Evolutionary conservation across 92 coral and sea anemone genomes (phyloP).

Genomic region (Epizoanthus stellaris): DNA sequence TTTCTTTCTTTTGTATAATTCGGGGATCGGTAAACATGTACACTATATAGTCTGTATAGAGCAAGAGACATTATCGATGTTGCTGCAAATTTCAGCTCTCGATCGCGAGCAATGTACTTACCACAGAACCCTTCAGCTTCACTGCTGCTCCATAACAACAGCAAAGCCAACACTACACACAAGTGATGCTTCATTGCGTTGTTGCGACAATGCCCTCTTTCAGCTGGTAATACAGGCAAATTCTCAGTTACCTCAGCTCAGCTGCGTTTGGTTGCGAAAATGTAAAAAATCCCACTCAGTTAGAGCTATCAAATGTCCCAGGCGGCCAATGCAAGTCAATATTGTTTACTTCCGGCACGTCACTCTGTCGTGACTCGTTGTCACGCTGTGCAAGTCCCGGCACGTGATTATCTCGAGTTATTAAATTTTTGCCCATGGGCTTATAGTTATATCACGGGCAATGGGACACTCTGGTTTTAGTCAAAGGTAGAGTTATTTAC

Average conservation of each 20-base stretch:
- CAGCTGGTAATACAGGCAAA: neutral
- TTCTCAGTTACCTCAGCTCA: neutral
- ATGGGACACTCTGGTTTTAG: too few species aligned
- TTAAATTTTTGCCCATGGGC: too few species aligned
- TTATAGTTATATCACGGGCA: too few species aligned
- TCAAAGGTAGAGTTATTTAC: too few species aligned
- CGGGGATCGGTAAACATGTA: too few species aligned
- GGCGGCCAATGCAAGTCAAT: neutral
- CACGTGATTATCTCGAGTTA: too few species aligned
- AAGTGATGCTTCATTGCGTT: conserved; percentile 4
- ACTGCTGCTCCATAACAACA: neutral
- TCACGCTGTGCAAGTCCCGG: too few species aligned
- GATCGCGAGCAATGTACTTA: neutral
- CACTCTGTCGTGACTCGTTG: too few species aligned
- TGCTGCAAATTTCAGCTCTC: neutral
- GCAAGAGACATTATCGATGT: neutral
- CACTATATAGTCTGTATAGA: too few species aligned
- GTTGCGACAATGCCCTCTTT: neutral
- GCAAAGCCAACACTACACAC: neutral
- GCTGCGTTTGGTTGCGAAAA: neutral
- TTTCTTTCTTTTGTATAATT: too few species aligned
- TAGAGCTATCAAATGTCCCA: neutral
- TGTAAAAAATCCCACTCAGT: neutral
- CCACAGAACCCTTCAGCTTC: conserved; percentile 24
- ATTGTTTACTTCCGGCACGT: too few species aligned